These are phyloP conservation scores for Acleris emargana DNA, from an alignment of 2,888 invertebrate species.

Conservation along the genomic window DNA sequence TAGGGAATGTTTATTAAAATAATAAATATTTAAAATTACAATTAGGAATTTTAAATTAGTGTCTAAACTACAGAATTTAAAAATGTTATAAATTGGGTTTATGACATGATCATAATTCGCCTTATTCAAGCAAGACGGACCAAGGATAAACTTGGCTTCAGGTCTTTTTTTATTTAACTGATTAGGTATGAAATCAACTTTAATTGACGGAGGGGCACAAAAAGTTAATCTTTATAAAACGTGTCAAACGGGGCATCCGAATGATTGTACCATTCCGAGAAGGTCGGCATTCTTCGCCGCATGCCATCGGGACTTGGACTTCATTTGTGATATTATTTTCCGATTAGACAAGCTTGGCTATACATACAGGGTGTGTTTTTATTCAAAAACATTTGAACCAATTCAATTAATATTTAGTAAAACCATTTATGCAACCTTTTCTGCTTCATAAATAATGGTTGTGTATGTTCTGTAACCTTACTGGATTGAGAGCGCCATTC, in stretches of 20 bases:
- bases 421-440: too few species aligned
- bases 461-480: too few species aligned
- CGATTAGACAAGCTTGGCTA: conserved; percentile 15
- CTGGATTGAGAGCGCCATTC: too few species aligned
- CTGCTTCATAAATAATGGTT: too few species aligned
- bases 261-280: conserved; percentile 30
- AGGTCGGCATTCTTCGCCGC: conserved; percentile 31
- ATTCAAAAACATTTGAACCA: neutral
- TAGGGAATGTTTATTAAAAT: too few species aligned
- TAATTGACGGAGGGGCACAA: conserved; percentile 21
- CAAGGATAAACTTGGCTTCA: conserved; percentile 3
- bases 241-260: conserved; percentile 29
- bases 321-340: conserved; percentile 28
- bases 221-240: conserved; percentile 33
- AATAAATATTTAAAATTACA: too few species aligned
- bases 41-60: too few species aligned
- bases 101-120: conserved; percentile 2
- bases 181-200: conserved; percentile 33
- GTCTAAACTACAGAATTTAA: too few species aligned
- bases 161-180: conserved; percentile 6
- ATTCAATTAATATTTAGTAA: too few species aligned
- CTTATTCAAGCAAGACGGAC: neutral
- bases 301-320: conserved; percentile 19
- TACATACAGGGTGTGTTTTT: conserved; percentile 14
- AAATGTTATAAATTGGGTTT: too few species aligned